A percentile compares a stretch with the other conserved stretches of the same genome.
Evolutionary conservation across 2,113 vertebrate species (phyloP).

Genomic region (Nanger granti): DNA sequence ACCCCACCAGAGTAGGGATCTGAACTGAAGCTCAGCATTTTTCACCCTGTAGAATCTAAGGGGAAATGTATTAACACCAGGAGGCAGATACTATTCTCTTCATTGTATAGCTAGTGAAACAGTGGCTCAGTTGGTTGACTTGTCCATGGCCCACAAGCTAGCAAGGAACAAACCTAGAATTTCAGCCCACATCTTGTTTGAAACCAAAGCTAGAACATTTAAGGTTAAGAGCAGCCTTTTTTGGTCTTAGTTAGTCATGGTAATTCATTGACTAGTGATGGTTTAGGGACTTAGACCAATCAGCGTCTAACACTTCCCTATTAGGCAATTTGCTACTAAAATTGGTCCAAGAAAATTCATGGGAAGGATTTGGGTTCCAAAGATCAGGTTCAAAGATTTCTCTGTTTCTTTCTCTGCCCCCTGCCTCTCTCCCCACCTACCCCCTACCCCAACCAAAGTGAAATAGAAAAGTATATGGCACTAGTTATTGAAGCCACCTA

Average conservation of each 20-base stretch:
- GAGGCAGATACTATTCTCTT: neutral
- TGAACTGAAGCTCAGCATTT: neutral
- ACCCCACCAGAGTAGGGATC: neutral
- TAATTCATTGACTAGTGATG: neutral
- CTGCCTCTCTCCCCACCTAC: neutral
- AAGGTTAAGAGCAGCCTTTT: neutral
- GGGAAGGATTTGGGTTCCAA: neutral
- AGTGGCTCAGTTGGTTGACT: neutral
- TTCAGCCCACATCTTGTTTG: neutral
- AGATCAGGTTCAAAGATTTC: neutral
- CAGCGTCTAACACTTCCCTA: neutral
- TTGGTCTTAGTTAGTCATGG: neutral
- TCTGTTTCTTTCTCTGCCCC: neutral
- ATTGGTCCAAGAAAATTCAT: neutral
- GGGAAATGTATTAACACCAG: neutral
- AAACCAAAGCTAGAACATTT: neutral
- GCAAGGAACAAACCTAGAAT: neutral
- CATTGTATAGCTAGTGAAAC: neutral
- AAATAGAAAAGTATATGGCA: neutral
- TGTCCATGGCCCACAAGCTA: neutral
- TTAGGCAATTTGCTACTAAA: neutral
- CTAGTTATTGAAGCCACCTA: neutral
- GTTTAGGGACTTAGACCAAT: neutral
- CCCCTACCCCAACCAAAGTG: neutral
- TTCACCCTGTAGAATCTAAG: neutral